Evolutionary conservation across 2,113 vertebrate species (phyloP).

Genomic region (Paracanthobrama guichenoti): DNA sequence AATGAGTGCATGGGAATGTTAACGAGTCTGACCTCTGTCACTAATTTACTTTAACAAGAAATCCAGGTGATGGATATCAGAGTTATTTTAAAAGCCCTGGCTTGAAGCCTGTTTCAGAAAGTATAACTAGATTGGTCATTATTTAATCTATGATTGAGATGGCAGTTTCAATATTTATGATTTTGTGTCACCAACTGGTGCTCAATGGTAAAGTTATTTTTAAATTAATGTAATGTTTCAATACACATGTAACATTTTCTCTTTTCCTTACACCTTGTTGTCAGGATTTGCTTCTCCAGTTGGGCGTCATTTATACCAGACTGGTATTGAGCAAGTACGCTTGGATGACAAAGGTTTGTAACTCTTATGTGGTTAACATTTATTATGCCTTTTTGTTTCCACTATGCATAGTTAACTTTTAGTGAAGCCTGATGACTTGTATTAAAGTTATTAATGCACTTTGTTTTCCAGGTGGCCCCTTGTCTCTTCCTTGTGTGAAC

Average conservation of each 20-base stretch:
- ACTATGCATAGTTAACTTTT: neutral
- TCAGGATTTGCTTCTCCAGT: neutral
- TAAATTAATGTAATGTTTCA: too few species aligned
- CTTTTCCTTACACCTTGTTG: neutral
- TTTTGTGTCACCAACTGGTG: neutral
- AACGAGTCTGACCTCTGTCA: too few species aligned
- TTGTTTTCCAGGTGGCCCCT: neutral
- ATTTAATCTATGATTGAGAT: neutral
- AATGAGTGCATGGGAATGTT: too few species aligned
- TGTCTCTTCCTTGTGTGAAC: neutral
- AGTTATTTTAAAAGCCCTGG: neutral
- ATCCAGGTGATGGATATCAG: neutral
- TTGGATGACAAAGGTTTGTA: neutral
- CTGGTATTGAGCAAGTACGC: neutral
- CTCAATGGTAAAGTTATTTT: neutral
- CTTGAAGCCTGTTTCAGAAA: neutral
- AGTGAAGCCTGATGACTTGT: neutral
- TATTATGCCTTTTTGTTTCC: neutral
- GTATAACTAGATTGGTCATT: neutral
- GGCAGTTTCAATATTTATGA: neutral
- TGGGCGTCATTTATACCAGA: neutral
- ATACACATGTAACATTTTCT: neutral
- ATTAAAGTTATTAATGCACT: neutral
- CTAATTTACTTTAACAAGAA: too few species aligned
- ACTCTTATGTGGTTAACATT: too few species aligned